A percentile compares a stretch with the other conserved stretches of the same genome.
Conservation (phyloP, 2,888 invertebrate genomes). For the Papilio protenor region DNA sequence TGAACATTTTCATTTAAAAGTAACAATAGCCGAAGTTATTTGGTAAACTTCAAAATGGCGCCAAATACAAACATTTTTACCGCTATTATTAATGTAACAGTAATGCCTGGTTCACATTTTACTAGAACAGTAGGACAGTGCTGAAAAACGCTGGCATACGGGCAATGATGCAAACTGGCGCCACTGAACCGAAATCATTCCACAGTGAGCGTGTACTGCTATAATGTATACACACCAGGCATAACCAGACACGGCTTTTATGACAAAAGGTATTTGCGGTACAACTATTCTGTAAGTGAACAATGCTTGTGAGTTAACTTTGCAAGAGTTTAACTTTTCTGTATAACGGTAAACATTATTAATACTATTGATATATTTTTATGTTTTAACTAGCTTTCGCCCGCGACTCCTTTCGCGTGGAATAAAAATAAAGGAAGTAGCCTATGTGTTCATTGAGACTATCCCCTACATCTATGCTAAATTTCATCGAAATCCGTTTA, state of each 20-base stretch:
- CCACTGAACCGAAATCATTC: no score
- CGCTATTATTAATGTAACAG: background rate
- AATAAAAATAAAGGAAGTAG: no score
- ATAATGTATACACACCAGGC: background rate
- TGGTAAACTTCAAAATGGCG: constrained; percentile 10
- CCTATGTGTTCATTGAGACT: no score
- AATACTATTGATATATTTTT: background rate
- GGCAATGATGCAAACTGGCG: no score
- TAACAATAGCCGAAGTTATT: background rate
- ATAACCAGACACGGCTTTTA: constrained; percentile 15
- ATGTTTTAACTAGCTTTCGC: no score
- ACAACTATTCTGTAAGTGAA: background rate
- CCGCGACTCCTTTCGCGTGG: no score
- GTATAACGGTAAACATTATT: background rate
- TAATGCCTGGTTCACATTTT: no score
- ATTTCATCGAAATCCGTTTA: no score
- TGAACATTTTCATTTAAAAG: background rate
- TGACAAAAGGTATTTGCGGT: constrained; percentile 22
- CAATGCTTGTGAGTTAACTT: background rate
- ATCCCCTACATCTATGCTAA: no score
- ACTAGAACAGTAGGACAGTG: no score
- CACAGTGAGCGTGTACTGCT: no score
- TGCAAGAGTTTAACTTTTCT: background rate
- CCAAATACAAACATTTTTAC: constrained; percentile 1
- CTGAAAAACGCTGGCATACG: no score